Conservation (phyloP, 2,888 invertebrate species). For the Dicyrtoma fusca region DNA sequence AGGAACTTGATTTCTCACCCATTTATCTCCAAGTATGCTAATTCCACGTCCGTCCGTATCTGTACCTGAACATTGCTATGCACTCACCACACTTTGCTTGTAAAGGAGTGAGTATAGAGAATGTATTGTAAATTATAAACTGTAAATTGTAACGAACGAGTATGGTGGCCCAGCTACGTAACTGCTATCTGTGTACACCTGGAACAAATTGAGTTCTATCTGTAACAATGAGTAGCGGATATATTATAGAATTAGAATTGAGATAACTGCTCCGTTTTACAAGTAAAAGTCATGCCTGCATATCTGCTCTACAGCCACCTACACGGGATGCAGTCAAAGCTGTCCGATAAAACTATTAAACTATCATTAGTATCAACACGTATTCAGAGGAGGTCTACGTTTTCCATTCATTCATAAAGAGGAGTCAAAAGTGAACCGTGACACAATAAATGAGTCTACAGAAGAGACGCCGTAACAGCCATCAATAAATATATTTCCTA, state of each 20-base stretch:
- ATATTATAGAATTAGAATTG: neutral
- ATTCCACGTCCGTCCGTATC: neutral
- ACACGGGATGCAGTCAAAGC: neutral
- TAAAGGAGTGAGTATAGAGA: too few relatives aligned
- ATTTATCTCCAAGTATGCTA: neutral
- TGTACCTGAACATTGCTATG: too few relatives aligned
- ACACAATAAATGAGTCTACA: neutral
- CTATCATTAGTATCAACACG: slow-evolving; percentile 44
- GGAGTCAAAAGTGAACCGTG: neutral
- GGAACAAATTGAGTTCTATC: slow-evolving; percentile 2
- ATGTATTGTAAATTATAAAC: too few relatives aligned
- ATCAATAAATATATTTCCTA: too few relatives aligned
- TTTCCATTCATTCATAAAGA: slow-evolving; percentile 18
- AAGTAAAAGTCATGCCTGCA: neutral
- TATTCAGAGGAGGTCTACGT: slow-evolving; percentile 38
- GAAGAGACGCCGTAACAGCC: too few relatives aligned
- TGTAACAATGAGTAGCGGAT: neutral
- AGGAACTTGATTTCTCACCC: slow-evolving; percentile 2
- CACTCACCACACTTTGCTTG: too few relatives aligned
- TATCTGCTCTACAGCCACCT: too few relatives aligned
- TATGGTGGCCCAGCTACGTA: too few relatives aligned
- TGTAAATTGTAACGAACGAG: too few relatives aligned
- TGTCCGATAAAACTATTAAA: slow-evolving; percentile 45
- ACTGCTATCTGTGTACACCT: neutral
- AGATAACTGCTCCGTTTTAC: neutral